A percentile compares a stretch with the other conserved stretches of the same genome.
Evolutionary conservation across 30 jellyfish, hydroid and myxozoan genomes (phyloP).

Genomic region (Chrysaora quinquecirrha): DNA sequence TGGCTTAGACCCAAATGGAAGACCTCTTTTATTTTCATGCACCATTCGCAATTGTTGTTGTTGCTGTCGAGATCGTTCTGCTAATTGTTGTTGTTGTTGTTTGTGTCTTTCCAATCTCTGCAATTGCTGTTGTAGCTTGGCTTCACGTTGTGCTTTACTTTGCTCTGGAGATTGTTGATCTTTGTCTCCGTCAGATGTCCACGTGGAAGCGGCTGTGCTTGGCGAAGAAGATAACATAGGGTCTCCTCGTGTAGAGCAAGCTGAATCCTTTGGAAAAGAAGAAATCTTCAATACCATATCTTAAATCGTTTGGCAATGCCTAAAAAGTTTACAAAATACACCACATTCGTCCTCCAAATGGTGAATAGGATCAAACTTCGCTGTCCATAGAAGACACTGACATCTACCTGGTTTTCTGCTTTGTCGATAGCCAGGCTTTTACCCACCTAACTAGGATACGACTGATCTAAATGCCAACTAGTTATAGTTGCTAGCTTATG

Average conservation of each 20-base stretch:
- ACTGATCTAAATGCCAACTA: no score
- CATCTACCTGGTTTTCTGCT: no score
- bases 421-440: no score
- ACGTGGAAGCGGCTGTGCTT: not conserved
- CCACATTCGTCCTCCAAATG: no score
- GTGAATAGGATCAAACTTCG: no score
- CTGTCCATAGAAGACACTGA: no score
- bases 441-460: no score
- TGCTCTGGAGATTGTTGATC: slow-evolving; percentile 7
- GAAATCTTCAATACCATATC: no score
- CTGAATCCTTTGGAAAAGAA: not conserved
- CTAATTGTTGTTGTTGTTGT: slow-evolving; percentile 26
- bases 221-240: not conserved
- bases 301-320: no score
- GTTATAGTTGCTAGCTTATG: no score
- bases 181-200: slow-evolving; percentile 12
- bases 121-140: not conserved
- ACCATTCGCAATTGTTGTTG: slow-evolving; percentile 3
- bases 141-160: not conserved
- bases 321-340: no score
- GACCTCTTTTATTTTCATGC: not conserved
- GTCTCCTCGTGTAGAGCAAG: not conserved
- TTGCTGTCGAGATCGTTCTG: slow-evolving; percentile 3
- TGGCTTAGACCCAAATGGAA: slow-evolving; percentile 61
- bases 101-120: slow-evolving; percentile 3